These are phyloP conservation scores for Drosophila kokeensis DNA, from an alignment of 2,888 invertebrate species.

Conservation along the genomic window DNA sequence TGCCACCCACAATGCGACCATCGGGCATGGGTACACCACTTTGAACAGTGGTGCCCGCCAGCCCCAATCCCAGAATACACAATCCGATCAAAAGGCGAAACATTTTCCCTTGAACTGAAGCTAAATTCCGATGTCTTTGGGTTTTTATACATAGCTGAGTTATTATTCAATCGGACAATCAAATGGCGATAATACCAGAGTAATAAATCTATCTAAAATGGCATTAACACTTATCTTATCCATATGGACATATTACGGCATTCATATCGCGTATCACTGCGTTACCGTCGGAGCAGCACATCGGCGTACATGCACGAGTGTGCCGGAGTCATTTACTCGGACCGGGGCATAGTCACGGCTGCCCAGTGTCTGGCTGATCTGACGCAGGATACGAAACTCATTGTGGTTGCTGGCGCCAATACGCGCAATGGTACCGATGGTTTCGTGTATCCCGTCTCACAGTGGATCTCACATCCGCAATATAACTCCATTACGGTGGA, in stretches of 20 bases:
- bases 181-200: constrained; percentile 21
- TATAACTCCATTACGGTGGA: constrained; percentile 84
- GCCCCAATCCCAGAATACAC: constrained; percentile 35
- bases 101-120: constrained; percentile 60
- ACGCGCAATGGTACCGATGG: constrained; percentile 77
- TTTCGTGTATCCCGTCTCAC: constrained; percentile 63
- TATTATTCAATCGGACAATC: constrained; percentile 13
- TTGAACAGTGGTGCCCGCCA: constrained; percentile 41
- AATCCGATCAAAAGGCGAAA: constrained; percentile 57
- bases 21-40: constrained; percentile 61
- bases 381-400: constrained; percentile 49
- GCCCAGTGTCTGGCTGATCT: constrained; percentile 78
- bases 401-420: constrained; percentile 75
- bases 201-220: constrained; percentile 36
- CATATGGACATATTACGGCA: constrained; percentile 65
- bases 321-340: constrained; percentile 77
- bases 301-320: constrained; percentile 76
- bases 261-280: constrained; percentile 78
- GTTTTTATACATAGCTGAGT: constrained; percentile 35
- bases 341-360: constrained; percentile 74
- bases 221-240: constrained; percentile 42
- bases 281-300: constrained; percentile 61
- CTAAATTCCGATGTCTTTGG: not conserved
- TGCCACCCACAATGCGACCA: constrained; percentile 79
- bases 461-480: constrained; percentile 71